Base-by-base conservation (phyloP, 2,888 invertebrate species). In the Amaurobius ferox region DNA sequence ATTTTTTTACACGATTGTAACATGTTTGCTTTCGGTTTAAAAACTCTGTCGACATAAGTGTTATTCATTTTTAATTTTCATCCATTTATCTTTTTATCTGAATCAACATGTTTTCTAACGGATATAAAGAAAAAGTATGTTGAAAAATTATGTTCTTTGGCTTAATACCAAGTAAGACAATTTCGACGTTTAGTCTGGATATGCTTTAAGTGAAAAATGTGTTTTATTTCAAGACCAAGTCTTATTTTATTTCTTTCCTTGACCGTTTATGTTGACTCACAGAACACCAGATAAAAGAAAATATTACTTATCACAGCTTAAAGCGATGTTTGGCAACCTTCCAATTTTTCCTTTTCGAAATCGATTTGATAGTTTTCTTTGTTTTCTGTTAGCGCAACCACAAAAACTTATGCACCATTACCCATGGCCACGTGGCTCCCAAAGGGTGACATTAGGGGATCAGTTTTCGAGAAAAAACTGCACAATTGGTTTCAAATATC, bases 351-450 rank as follows among this genome's bases (percentile, higher is more conserved):
- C 16, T 44, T 44, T 44, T 44, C 44, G 11, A 16, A 7, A 44
- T 44, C 44, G 44, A 44, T 44, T 16, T 44, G 44, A 16, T 44
- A 44, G 16, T 44, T 44, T 44, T 44, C 44, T 44, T 44, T 16
- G 44, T 44, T 44, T 44, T 44, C 44, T 16, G 44, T 7, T 2
- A 44, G 44, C 16, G 2, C 16, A 44, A 44, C 44, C 44, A 44
- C 44, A 7, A 44, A 44, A 16, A 44, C 44, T 44, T 44, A 44
- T 44, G 44, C 44, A 44, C 44, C 44, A 44, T 44, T 44, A 44
- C 44, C 44, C 44, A 2, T 44, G 44, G 44, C 44, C 44, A 44
- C 44, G 44, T 44, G 44, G 44, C 44, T 44, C 44, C 44, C 44
- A 13, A 44, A 44, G 44, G 44, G 44, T 44, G 44, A 44, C 16